Base-by-base conservation (phyloP, 1,140 invertebrate species). In the Apis laboriosa region DNA sequence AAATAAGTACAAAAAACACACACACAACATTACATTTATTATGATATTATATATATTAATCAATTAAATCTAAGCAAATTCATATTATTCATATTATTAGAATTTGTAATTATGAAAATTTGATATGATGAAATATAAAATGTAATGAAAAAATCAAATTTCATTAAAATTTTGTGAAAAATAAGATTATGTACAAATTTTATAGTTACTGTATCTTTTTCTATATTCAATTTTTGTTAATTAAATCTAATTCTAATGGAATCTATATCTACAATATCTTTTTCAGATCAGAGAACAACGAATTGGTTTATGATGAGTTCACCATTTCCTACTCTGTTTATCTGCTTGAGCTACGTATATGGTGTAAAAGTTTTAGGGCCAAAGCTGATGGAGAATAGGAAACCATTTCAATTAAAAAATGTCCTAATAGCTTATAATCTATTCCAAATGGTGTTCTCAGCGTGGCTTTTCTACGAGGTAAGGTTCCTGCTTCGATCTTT, bases 251-350 rank as follows among this genome's bases (percentile, higher is more conserved):
- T 24, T 2, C n/a, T 4, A 1, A 49, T 21, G 13, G 5, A 68
- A n/a, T 15, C 3, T 64, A 17, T 17, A 17, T 15, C 17, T 34
- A 9, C 17, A 43, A 43, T 51, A 67, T 61, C 49, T 86, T 92
- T 95, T 95, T 56, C 92, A 97, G 97, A 98, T 95, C 94, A 95
- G 49, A 95, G 98, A 89, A 97, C 98, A 80, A 96, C 97, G 88
- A 95, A 97, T 91, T 98, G 97, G 97, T 95, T 96, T 66, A 93
- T 98, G 88, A 98, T 98, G 96, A 96, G 96, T 75, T 96, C 97
- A 82, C 97, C 97, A 64, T 96, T 97, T 77, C 97, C 97, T 61
- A 98, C 98, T 34, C 90, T 98, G 86, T 94, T 95, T 83, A 96
- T 97, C 84, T 97, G 97, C 91, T 92, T 98, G 71, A 94, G 95